Conservation (phyloP, 1,140 invertebrate genomes). For the Epicauta chinensis region DNA sequence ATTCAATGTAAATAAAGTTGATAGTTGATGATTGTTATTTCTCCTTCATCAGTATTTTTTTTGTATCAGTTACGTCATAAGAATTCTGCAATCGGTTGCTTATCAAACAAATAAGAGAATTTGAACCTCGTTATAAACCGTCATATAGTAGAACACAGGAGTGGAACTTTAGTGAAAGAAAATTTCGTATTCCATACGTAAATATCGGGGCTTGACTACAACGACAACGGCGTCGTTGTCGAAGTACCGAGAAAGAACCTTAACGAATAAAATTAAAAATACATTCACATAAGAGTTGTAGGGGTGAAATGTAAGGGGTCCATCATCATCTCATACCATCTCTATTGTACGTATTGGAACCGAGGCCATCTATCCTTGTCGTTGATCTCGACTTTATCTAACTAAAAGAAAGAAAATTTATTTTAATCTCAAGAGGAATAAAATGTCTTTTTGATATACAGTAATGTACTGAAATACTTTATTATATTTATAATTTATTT, state of each 20-base stretch:
- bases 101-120: too few relatives aligned
- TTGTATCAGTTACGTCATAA: too few relatives aligned
- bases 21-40: too few relatives aligned
- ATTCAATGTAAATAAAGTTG: too few relatives aligned
- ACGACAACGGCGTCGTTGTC: background rate
- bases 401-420: slow-evolving; percentile 23
- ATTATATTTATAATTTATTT: too few relatives aligned
- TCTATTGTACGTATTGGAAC: background rate
- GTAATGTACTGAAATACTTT: slow-evolving; percentile 10
- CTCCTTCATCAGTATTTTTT: too few relatives aligned
- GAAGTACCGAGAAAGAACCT: slow-evolving; percentile 18
- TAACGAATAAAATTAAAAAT: slow-evolving; percentile 34
- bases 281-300: slow-evolving; percentile 20
- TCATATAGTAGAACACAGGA: too few relatives aligned
- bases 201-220: slow-evolving; percentile 12
- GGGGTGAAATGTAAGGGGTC: background rate
- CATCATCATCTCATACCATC: background rate
- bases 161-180: too few relatives aligned
- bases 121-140: too few relatives aligned
- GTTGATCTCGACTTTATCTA: slow-evolving; percentile 15
- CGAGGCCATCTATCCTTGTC: slow-evolving; percentile 3
- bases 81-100: too few relatives aligned
- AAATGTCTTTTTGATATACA: slow-evolving; percentile 23
- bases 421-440: slow-evolving; percentile 22
- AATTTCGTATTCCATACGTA: slow-evolving; percentile 28